Base-by-base conservation (phyloP, 2,113 vertebrate species). In the Gadus macrocephalus region DNA sequence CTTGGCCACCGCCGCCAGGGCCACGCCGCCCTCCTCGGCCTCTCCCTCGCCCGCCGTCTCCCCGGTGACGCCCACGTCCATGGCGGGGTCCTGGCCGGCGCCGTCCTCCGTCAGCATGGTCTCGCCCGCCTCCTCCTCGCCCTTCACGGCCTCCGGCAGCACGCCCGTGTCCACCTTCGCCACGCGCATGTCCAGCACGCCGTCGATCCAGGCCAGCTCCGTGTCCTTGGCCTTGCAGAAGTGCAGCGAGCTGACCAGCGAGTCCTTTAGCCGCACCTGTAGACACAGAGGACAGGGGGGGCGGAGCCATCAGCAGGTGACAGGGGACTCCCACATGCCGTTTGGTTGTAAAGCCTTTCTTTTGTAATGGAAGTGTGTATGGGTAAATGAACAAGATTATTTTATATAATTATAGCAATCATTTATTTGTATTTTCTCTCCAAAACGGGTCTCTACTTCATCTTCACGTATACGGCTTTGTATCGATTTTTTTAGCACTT, bases 191-290 rank as follows among this genome's bases (percentile, higher is more conserved):
- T 99, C 97, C 83, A 99, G 86, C 78, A 98, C 94, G 1, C 97
- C 97, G 3, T 99, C 96, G 68, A 99, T 96, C 97, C 97, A 99
- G 2, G 97, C 97, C 64, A 99, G 74, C 85, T 99, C 97, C 0
- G 96, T 96, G 86, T 99, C 97, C 81, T 95, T 97, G 64, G 97
- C 97, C 86, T 96, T 97, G 88, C 97, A 98, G 87, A 99, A 98
- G 88, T 98, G 96, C 81, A 99, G 93, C 0, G 97, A 99, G 88
- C 97, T 99, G 78, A 99, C 97, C 64, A 99, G 86, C 1, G 97
- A 98, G 88, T 99, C 97, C 91, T 99, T 99, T 81, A 99, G 90
- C 22, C 97, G 91, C 75, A 99, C 97, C 97, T 99, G 79, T 2
- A n/a, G 3, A 1, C 15, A 58, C 12, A 17, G 55, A 58, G 55